Base-by-base conservation (phyloP, 2,888 invertebrate species). In the Diploptera punctata region DNA sequence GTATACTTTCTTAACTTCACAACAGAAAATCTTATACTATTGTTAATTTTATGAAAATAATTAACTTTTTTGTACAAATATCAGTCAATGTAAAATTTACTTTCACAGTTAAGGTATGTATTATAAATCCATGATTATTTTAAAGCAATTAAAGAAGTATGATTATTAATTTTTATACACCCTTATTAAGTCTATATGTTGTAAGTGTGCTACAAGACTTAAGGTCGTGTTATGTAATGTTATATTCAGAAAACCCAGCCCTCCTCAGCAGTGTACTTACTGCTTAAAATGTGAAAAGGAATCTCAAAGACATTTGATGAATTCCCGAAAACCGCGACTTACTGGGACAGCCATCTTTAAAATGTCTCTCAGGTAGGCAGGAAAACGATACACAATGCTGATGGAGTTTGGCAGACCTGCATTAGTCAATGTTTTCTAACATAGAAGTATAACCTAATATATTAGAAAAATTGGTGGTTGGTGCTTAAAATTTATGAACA, bases 331-430 rank as follows among this genome's bases (percentile, higher is more conserved):
- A 77, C 81, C 79, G 78, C 80, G 82, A 79, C 84, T 88, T 86
- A 90, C 90, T 77, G 91, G 91, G 84, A 91, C 90, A 83, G 91
- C 91, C 87, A 89, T 91, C 83, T 87, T 91, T 86, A 88, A 87
- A 88, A 91, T 91, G 91, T 90, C 90, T 83, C 84, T 91, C 88
- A 92, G 91, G 92, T 90, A 76, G 69, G 68, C 54, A 61, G 69
- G 71, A n/a, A n/a, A n/a, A n/a, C n/a, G n/a, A n/a, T n/a, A n/a
- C n/a, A n/a, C n/a, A n/a, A n/a, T n/a, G n/a, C n/a, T n/a, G n/a
- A 33, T 3, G 47, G 10, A 31, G 0, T n/a, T 29, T 47, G 13
- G 57, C 13, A 13, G 16, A 26, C 57, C 57, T 57, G 29, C 57
- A 29, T 29, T 24, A 57, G 2, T 16, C 16, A n/a, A 16, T 57